These are phyloP conservation scores for Smithornis capensis DNA, from an alignment of 2,113 vertebrate genomes.

Conservation along the genomic window DNA sequence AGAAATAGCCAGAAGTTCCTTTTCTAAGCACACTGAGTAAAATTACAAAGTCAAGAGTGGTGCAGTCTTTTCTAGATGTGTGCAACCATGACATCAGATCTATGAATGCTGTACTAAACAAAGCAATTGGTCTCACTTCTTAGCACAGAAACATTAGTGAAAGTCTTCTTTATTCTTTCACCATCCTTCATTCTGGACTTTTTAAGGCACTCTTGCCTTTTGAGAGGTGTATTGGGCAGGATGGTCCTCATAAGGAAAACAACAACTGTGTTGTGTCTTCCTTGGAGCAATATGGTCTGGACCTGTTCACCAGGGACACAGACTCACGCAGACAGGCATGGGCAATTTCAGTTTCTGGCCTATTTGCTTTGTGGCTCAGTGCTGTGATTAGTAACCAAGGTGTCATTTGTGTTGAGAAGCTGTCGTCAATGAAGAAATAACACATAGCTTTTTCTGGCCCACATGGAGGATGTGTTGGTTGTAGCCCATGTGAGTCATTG, in stretches of 20 bases:
- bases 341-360: neutral
- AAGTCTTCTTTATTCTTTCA: neutral
- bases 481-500: slow-evolving; percentile 13
- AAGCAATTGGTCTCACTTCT: neutral
- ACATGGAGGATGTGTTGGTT: neutral
- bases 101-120: neutral
- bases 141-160: neutral
- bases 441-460: slow-evolving; percentile 7
- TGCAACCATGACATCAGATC: neutral
- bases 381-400: neutral
- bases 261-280: neutral
- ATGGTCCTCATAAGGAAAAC: neutral
- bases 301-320: neutral
- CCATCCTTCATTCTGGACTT: neutral
- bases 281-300: neutral
- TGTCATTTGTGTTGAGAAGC: neutral
- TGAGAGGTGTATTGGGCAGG: neutral
- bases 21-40: neutral
- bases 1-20: slow-evolving; percentile 32
- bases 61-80: neutral
- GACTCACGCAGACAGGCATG: neutral
- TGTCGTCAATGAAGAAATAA: slow-evolving; percentile 39
- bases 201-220: neutral
- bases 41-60: neutral
- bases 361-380: neutral